Conservation (phyloP, 2,113 vertebrate species). For the Gracilinanus agilis region DNA sequence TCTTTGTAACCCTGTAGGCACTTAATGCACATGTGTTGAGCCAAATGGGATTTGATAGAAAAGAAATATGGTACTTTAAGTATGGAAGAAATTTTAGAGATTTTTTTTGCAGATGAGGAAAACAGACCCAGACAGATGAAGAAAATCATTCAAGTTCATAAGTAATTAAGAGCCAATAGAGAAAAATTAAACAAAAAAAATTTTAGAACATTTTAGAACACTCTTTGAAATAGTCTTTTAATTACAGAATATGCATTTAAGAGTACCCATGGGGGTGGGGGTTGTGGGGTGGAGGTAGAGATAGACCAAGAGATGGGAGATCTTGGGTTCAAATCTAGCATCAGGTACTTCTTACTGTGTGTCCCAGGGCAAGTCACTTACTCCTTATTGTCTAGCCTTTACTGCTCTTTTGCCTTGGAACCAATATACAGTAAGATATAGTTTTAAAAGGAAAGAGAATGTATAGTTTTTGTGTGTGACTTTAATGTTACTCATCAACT, state of each 20-base stretch:
- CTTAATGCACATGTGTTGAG: neutral
- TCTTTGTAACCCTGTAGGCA: neutral
- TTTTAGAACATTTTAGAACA: constrained; percentile 30
- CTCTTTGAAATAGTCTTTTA: constrained; percentile 8
- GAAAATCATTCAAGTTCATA: neutral
- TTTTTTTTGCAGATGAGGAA: neutral
- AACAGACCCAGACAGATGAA: neutral
- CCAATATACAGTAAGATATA: too few species aligned
- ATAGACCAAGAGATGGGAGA: too few species aligned
- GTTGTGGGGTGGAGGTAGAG: neutral
- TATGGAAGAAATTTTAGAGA: neutral
- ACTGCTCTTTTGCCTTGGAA: too few species aligned
- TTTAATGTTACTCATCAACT: neutral
- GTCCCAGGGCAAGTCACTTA: too few species aligned
- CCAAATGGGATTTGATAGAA: neutral
- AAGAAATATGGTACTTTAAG: neutral
- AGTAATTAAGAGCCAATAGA: constrained; percentile 46
- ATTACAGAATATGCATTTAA: neutral
- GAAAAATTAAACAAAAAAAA: constrained; percentile 16
- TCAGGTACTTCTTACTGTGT: too few species aligned
- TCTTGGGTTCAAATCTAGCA: too few species aligned
- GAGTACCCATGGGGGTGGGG: neutral
- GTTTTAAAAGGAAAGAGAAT: too few species aligned
- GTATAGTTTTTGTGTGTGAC: neutral
- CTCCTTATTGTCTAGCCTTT: too few species aligned